Conservation (phyloP, 2,888 invertebrate species). For the Digitonthophagus gazella region DNA sequence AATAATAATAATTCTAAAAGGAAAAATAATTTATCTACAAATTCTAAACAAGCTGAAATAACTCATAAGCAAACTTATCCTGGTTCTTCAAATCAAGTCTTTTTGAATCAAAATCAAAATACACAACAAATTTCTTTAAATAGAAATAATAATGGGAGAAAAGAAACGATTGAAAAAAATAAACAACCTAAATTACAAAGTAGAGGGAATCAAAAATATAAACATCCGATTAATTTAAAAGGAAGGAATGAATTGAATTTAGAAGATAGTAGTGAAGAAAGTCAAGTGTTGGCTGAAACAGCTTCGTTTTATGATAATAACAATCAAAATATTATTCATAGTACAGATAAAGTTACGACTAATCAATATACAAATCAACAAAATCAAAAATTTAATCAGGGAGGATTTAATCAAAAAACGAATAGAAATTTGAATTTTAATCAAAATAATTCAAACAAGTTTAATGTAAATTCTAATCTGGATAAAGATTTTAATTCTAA, state of each 20-base stretch:
- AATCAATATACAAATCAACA: too few species aligned
- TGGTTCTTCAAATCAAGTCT: too few species aligned
- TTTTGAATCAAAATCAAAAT: too few species aligned
- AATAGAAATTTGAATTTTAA: too few species aligned
- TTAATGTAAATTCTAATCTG: too few species aligned
- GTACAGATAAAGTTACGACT: constrained; percentile 32
- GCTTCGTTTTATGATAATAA: constrained; percentile 66
- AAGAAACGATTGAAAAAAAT: constrained; percentile 1
- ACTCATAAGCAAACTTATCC: too few species aligned
- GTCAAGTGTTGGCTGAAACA: constrained; percentile 73
- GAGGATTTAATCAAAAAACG: too few species aligned
- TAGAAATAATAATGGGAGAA: constrained; percentile 3
- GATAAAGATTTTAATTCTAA: too few species aligned
- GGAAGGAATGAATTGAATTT: constrained; percentile 21
- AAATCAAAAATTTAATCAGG: too few species aligned
- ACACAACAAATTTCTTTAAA: background rate
- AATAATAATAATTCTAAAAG: background rate
- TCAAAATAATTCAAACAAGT: too few species aligned
- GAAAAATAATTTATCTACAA: background rate
- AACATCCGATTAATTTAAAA: constrained; percentile 7
- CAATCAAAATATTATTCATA: constrained; percentile 39
- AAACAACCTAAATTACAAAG: constrained; percentile 19
- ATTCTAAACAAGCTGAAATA: background rate
- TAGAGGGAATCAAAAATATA: constrained; percentile 20
- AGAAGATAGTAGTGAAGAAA: constrained; percentile 52